A percentile compares a stretch with the other conserved stretches of the same genome.
phyloP scores from a whole-genome alignment of 2,113 vertebrate species.

The Rhombomys opimus region DNA sequence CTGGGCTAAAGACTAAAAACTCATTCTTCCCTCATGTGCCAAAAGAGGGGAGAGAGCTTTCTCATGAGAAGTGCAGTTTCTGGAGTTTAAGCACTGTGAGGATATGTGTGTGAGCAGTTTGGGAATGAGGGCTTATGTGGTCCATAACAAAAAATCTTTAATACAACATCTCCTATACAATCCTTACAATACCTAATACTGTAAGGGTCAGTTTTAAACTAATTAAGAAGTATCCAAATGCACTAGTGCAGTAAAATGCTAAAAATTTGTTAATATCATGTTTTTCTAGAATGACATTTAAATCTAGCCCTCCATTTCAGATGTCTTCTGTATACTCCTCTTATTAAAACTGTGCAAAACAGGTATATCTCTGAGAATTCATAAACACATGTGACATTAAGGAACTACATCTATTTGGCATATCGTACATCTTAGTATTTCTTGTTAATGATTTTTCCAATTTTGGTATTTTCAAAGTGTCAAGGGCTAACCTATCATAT shows the following conservation, averaged over 20 bases:
- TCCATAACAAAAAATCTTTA: neutral
- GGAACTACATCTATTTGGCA: neutral
- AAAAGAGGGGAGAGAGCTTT: neutral
- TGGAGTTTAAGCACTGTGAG: neutral
- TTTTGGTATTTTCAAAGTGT: slow-evolving; percentile 26
- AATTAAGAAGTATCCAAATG: slow-evolving; percentile 17
- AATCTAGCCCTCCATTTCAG: neutral
- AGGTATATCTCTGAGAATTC: neutral
- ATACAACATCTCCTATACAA: neutral
- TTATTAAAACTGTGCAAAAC: slow-evolving; percentile 15
- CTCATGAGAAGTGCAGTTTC: neutral
- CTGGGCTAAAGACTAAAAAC: neutral
- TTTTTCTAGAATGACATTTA: slow-evolving; percentile 22
- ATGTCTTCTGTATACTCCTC: neutral
- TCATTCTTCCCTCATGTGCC: neutral
- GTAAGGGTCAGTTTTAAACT: slow-evolving; percentile 36
- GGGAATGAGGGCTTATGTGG: neutral
- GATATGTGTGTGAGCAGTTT: neutral
- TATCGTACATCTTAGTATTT: slow-evolving; percentile 50
- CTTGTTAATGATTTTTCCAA: slow-evolving; percentile 2
- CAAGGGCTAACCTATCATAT: neutral
- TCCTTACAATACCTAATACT: neutral
- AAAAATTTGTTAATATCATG: slow-evolving; percentile 10
- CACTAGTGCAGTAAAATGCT: neutral
- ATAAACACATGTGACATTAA: neutral